Evolutionary conservation across 2,113 vertebrate species (phyloP).

Genomic region (Triplophysa rosa): DNA sequence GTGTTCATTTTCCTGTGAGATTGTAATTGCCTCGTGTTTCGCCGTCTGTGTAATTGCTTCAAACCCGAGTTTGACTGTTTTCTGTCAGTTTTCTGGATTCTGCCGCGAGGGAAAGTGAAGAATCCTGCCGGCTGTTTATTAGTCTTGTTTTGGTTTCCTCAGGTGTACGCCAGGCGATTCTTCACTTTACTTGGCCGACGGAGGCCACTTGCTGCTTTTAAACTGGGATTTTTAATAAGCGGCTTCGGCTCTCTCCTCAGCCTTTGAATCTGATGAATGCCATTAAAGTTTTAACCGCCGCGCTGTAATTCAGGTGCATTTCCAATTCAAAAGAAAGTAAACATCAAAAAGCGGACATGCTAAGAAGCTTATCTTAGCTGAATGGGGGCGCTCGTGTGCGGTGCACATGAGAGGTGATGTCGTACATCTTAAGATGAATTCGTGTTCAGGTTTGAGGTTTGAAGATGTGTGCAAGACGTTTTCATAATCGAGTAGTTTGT

Average conservation of each 20-base stretch:
- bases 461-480: not conserved
- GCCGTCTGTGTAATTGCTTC: slow-evolving; percentile 42
- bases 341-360: slow-evolving; percentile 18
- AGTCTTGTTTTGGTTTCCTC: slow-evolving; percentile 22
- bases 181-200: slow-evolving; percentile 3
- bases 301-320: slow-evolving; percentile 18
- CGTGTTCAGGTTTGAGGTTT: not conserved
- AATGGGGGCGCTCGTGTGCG: slow-evolving; percentile 13
- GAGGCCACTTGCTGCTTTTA: slow-evolving; percentile 14
- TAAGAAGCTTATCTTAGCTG: slow-evolving; percentile 22
- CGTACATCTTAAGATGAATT: slow-evolving; percentile 1
- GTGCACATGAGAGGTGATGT: not conserved
- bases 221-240: slow-evolving; percentile 40
- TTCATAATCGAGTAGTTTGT: not conserved
- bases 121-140: not conserved
- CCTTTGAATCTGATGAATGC: slow-evolving; percentile 16
- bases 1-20: slow-evolving; percentile 35
- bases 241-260: not conserved
- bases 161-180: slow-evolving; percentile 7
- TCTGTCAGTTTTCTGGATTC: not conserved
- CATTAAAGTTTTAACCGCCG: not conserved
- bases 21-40: slow-evolving; percentile 40
- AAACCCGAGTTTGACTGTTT: slow-evolving; percentile 28
- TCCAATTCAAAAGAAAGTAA: slow-evolving; percentile 25
- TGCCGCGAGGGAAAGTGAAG: not conserved